Evolutionary conservation across 2,888 invertebrate species (phyloP).

Genomic region (Drosophila setosimentum): DNA sequence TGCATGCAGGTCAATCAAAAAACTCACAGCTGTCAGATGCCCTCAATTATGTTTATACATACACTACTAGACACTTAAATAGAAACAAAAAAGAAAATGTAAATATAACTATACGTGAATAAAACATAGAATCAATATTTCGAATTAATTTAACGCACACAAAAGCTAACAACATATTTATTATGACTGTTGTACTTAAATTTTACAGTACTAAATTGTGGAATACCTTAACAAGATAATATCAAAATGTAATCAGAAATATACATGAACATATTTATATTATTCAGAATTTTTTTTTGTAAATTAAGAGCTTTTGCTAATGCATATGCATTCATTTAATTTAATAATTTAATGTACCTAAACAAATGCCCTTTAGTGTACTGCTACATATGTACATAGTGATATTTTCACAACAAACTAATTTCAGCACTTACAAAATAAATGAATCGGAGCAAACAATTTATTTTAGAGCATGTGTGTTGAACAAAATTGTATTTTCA

Average conservation of each 20-base stretch:
- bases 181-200: neutral
- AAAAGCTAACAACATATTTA: neutral
- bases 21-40: constrained; percentile 34
- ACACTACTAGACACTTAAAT: constrained; percentile 8
- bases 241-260: neutral
- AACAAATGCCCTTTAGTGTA: neutral
- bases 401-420: constrained; percentile 47
- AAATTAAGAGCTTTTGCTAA: neutral
- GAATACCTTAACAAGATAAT: neutral
- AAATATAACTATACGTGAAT: neutral
- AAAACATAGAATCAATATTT: neutral
- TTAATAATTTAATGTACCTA: neutral
- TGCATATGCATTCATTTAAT: neutral
- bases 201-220: neutral
- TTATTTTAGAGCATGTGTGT: constrained; percentile 14
- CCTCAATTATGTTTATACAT: constrained; percentile 21
- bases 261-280: neutral
- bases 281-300: neutral
- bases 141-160: neutral
- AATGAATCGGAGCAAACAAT: constrained; percentile 27
- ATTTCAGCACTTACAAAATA: constrained; percentile 44
- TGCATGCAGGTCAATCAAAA: constrained; percentile 49
- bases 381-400: neutral
- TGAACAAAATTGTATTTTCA: constrained; percentile 15
- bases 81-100: neutral